Base-by-base conservation (phyloP, 2,113 vertebrate genomes). In the Uropsilus gracilis region DNA sequence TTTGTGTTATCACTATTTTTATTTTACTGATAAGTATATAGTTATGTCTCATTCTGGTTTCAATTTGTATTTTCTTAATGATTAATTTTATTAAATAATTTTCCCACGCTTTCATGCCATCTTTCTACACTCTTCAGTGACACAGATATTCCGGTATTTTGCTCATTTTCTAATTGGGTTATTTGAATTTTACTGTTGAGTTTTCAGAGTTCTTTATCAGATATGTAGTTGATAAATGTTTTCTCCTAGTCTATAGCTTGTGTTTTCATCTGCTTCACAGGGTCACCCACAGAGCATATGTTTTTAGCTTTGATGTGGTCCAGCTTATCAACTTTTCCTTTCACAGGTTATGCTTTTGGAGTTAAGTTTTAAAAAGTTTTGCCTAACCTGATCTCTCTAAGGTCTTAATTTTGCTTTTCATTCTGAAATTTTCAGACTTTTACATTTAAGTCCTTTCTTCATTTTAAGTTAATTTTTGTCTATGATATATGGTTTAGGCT, bases 391-490 rank as follows among this genome's bases (percentile, higher is more conserved):
- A 61, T 50, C 46, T 76, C 61, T 53, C 71, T 73, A 90, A 73
- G 42, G 57, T 85, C 77, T 61, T 80, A 16, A 89, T 37, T 30
- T 20, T 39, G 5, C 22, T 66, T 69, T 77, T 77, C 55, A n/a
- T 10, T 0, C 59, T 57, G 59, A 84, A 90, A 57, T 10, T 57
- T 78, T 63, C 44, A 63, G 72, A 72, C 24, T 81, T 91, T 89
- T 55, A 39, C 55, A 34, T 63, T 89, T 80, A 82, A 83, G 44
- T 48, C 6, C 26, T 81, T 85, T 39, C 72, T 93, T 22, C 9
- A 37, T 61, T 94, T 90, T 84, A 59, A 87, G 50, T 64, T 92
- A 64, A 39, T 48, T 90, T 94, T 90, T 86, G 6, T 44, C 30
- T 82, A 48, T 61, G 18, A 18, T 86, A 3, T 28, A n/a, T 50